phyloP scores from a whole-genome alignment of 2,888 invertebrate species.

The Entomobrya proxima region DNA sequence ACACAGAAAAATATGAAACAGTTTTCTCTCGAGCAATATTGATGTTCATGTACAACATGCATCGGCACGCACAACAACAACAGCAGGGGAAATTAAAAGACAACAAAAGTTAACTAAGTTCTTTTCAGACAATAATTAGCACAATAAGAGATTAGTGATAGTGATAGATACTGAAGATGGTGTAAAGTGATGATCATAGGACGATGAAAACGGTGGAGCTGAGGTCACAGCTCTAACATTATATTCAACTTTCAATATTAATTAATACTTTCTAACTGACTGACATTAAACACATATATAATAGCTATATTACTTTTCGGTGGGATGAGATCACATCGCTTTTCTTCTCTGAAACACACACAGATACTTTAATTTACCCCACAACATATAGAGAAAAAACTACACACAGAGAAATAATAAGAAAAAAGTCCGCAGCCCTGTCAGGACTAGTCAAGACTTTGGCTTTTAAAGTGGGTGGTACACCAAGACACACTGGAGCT shows the following conservation, averaged over 20 bases:
- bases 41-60: background rate
- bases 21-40: background rate
- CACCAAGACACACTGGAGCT: background rate
- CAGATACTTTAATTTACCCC: background rate
- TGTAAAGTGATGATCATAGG: background rate
- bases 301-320: background rate
- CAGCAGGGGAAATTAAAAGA: background rate
- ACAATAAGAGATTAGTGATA: constrained; percentile 32
- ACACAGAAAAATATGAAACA: background rate
- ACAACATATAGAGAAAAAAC: background rate
- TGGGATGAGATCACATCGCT: constrained; percentile 35
- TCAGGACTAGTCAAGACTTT: background rate
- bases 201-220: constrained; percentile 35
- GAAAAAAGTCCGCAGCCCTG: background rate
- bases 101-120: background rate
- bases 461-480: too few relatives aligned
- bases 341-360: constrained; percentile 37
- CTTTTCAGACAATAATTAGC: constrained; percentile 12
- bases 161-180: constrained; percentile 13
- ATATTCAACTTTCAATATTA: background rate
- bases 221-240: constrained; percentile 53
- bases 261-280: background rate
- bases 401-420: background rate
- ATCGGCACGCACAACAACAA: background rate
- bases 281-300: constrained; percentile 20